Evolutionary conservation across 1,140 invertebrate genomes (phyloP).

Genomic region (Drosophila mojavensis): DNA sequence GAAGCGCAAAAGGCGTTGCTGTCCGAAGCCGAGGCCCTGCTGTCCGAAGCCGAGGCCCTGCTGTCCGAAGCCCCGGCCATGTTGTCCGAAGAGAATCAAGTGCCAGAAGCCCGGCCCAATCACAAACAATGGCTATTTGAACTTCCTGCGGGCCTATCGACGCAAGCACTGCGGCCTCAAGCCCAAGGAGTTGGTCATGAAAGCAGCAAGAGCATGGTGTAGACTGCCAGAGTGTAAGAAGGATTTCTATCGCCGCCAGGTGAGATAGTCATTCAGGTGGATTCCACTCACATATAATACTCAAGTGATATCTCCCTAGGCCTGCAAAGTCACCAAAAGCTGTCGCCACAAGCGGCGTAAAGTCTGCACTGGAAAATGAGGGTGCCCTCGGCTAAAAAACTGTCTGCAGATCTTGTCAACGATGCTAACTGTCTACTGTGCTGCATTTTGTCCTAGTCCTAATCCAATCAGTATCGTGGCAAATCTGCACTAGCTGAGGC

Average conservation of each 20-base stretch:
- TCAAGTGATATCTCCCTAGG: too few species aligned
- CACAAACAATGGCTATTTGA: slow-evolving; percentile 29
- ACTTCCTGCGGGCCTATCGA: slow-evolving; percentile 28
- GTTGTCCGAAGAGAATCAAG: not conserved
- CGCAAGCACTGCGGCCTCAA: slow-evolving; percentile 21
- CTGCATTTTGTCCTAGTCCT: not conserved
- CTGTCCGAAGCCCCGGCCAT: not conserved
- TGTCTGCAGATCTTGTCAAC: not conserved
- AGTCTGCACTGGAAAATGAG: not conserved
- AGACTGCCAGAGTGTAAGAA: slow-evolving; percentile 15
- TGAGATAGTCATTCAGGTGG: not conserved
- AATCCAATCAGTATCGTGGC: too few species aligned
- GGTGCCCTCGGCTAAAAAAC: not conserved
- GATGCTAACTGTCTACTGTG: not conserved
- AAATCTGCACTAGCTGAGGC: not conserved
- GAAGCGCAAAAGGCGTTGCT: not conserved
- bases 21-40: not conserved
- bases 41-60: not conserved
- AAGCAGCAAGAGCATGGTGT: slow-evolving; percentile 35
- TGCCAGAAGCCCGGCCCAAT: slow-evolving; percentile 9
- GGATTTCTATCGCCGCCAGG: slow-evolving; percentile 14
- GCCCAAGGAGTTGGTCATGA: slow-evolving; percentile 15
- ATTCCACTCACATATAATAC: too few species aligned
- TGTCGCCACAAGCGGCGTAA: slow-evolving; percentile 6
- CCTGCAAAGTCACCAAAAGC: slow-evolving; percentile 11